These are phyloP conservation scores for Rhynchomys soricoides DNA, from an alignment of 2,113 vertebrate genomes.

Conservation along the genomic window DNA sequence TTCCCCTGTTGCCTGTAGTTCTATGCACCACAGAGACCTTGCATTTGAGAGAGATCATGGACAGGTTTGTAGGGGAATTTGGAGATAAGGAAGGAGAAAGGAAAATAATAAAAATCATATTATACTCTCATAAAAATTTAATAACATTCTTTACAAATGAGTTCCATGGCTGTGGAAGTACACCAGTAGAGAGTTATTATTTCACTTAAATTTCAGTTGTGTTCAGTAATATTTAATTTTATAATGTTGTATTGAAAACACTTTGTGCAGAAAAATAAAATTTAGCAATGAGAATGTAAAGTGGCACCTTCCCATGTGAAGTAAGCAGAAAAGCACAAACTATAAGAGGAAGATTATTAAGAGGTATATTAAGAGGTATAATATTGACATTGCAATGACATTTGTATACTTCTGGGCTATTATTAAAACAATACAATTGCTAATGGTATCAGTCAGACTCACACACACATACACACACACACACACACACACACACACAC, in stretches of 20 bases:
- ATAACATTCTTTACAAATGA: neutral
- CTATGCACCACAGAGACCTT: neutral
- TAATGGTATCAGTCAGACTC: neutral
- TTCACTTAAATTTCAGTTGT: neutral
- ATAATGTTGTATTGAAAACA: neutral
- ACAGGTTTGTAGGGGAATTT: neutral
- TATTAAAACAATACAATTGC: neutral
- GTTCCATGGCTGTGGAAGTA: neutral
- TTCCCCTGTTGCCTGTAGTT: neutral
- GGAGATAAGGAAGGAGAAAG: neutral
- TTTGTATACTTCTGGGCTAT: neutral
- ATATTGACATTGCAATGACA: neutral
- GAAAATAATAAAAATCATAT: no score
- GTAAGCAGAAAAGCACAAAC: neutral
- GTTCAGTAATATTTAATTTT: neutral
- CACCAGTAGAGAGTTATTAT: neutral
- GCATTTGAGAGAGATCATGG: neutral
- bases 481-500: no score
- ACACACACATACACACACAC: no score
- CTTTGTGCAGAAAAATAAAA: slow-evolving; percentile 1
- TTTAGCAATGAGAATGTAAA: neutral
- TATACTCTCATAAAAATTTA: neutral
- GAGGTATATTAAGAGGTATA: neutral
- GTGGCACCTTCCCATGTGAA: neutral
- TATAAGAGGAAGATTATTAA: slow-evolving; percentile 22